phyloP scores from a whole-genome alignment of 2,113 vertebrate species.

The Eupsittula cactorum region DNA sequence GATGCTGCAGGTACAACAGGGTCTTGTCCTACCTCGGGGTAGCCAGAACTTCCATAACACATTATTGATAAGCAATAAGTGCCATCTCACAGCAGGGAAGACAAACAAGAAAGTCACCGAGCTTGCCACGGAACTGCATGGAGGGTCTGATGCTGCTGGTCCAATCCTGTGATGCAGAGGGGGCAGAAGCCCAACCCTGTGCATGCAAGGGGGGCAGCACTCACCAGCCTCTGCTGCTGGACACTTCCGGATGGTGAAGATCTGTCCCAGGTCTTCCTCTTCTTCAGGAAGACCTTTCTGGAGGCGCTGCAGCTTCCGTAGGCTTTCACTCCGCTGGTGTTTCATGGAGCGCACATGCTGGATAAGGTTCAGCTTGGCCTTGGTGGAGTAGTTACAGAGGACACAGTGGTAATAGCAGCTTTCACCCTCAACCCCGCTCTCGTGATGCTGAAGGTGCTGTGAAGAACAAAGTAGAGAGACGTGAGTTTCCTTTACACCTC shows the following conservation, averaged over 20 bases:
- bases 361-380: constrained; percentile 98
- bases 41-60: rapidly evolving
- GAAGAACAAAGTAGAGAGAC: constrained; percentile 22
- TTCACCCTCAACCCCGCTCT: constrained; percentile 91
- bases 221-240: constrained; percentile 89
- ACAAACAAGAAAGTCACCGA: neutral
- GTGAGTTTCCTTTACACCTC: neutral
- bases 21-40: neutral
- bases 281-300: constrained; percentile 97
- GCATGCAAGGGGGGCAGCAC: neutral
- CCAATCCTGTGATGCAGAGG: neutral
- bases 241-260: constrained; percentile 96
- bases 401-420: constrained; percentile 97
- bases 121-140: neutral
- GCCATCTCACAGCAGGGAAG: neutral
- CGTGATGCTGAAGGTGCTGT: constrained; percentile 98
- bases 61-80: rapidly evolving
- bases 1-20: neutral
- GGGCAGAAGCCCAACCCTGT: neutral
- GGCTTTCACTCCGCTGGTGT: constrained; percentile 95
- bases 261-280: constrained; percentile 91
- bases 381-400: constrained; percentile 96
- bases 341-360: constrained; percentile 99
- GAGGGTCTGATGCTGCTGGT: rapidly evolving
- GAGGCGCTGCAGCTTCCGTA: constrained; percentile 92